Percentiles rank a stretch among this genome's conserved stretches.
Conservation (phyloP, 2,113 vertebrate genomes). For the Garra rufa region DNA sequence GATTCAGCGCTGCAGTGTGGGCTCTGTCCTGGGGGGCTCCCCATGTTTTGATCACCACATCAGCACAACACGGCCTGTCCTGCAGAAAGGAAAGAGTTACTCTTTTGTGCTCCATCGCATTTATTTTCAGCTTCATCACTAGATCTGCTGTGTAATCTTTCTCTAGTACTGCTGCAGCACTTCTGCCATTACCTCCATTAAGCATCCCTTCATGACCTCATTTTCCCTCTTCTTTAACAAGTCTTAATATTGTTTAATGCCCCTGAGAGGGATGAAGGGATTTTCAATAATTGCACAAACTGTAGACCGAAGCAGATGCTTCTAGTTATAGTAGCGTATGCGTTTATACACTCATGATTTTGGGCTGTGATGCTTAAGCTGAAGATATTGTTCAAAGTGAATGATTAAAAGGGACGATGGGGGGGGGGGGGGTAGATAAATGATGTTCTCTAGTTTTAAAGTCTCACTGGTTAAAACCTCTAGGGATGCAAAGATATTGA, state of each 20-base stretch:
- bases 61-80: not conserved
- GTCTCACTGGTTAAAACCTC: not conserved
- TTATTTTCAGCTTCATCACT: conserved; percentile 14
- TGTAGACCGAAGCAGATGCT: conserved; percentile 16
- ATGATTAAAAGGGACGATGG: not conserved
- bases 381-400: not conserved
- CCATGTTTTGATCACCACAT: conserved; percentile 17
- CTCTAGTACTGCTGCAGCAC: conserved; percentile 14
- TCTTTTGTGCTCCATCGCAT: conserved; percentile 34
- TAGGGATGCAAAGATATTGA: not conserved
- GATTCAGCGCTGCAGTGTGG: conserved; percentile 1
- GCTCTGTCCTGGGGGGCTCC: conserved; percentile 10
- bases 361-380: not conserved
- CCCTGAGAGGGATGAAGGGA: conserved; percentile 1
- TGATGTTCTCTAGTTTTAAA: not conserved
- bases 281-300: conserved; percentile 26
- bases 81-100: conserved; percentile 21
- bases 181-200: conserved; percentile 28
- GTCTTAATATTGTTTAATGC: conserved; percentile 36
- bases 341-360: not conserved
- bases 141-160: conserved; percentile 38
- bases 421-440: not conserved
- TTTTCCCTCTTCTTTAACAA: conserved; percentile 19
- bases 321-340: not conserved
- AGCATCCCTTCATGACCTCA: conserved; percentile 22